These are phyloP conservation scores for Cheilosia urbana DNA, from an alignment of 2,888 invertebrate species.

Conservation along the genomic window DNA sequence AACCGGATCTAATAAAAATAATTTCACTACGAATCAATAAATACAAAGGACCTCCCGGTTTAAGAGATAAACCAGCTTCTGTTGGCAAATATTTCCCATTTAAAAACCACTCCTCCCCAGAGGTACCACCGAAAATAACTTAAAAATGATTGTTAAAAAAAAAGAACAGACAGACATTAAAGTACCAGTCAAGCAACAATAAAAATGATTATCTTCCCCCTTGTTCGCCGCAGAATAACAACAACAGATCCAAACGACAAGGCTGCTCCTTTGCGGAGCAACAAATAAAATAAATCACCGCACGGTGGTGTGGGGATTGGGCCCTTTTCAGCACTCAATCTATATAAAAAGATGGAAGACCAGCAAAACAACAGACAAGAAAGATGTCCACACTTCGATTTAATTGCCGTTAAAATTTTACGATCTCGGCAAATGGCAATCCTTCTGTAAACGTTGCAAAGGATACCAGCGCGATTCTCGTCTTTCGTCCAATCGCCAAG, in stretches of 20 bases:
- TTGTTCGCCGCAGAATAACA: slow-evolving; percentile 47
- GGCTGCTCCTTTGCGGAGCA: slow-evolving; percentile 38
- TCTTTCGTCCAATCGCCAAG: slow-evolving; percentile 35
- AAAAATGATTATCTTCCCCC: slow-evolving; percentile 61
- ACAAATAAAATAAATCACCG: slow-evolving; percentile 73
- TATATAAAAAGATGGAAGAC: slow-evolving; percentile 9
- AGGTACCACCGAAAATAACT: too few species aligned
- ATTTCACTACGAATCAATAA: slow-evolving; percentile 65
- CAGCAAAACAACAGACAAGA: slow-evolving; percentile 57
- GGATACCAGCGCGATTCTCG: slow-evolving; percentile 14
- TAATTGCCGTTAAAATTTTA: slow-evolving; percentile 75
- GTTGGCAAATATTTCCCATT: slow-evolving; percentile 13
- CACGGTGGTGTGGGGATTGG: neutral
- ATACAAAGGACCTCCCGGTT: slow-evolving; percentile 28
- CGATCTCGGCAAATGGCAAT: slow-evolving; percentile 65
- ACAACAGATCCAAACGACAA: slow-evolving; percentile 6
- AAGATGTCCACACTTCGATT: slow-evolving; percentile 75
- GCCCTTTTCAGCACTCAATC: slow-evolving; percentile 58
- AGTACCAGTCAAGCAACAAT: slow-evolving; percentile 40
- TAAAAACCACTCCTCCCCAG: neutral
- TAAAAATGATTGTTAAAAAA: slow-evolving; percentile 15
- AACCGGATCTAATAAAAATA: slow-evolving; percentile 42
- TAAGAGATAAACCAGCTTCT: slow-evolving; percentile 25
- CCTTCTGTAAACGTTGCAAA: slow-evolving; percentile 47
- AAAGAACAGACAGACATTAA: slow-evolving; percentile 38